These are phyloP conservation scores for Nudaria mundana DNA, from an alignment of 2,888 invertebrate species.

Conservation along the genomic window DNA sequence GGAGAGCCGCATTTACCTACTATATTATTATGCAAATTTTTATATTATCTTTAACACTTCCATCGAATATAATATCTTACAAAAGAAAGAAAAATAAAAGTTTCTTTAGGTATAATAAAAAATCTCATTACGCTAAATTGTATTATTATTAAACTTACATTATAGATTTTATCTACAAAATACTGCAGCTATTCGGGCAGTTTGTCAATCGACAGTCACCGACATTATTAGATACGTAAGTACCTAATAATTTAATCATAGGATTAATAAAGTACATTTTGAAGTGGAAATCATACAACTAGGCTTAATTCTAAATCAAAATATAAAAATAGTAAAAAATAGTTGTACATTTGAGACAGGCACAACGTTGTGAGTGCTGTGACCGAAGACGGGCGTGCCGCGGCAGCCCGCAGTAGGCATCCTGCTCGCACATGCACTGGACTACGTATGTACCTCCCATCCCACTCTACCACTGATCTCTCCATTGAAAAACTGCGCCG, in stretches of 20 bases:
- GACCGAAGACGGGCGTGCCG: conserved; percentile 40
- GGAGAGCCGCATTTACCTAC: conserved; percentile 84
- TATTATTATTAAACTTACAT: conserved; percentile 77
- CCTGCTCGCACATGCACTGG: conserved; percentile 32
- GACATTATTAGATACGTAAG: conserved; percentile 53
- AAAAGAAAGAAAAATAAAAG: conserved; percentile 79
- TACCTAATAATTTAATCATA: conserved; percentile 69
- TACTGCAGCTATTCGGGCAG: conserved; percentile 75
- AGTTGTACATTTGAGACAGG: conserved; percentile 71
- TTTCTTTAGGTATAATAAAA: conserved; percentile 79
- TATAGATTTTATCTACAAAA: conserved; percentile 81
- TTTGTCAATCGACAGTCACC: conserved; percentile 71
- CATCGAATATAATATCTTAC: conserved; percentile 81
- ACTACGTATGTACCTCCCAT: conserved; percentile 5
- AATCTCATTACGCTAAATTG: conserved; percentile 78
- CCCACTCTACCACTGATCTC: conserved; percentile 39
- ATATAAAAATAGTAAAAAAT: conserved; percentile 82
- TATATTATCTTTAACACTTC: conserved; percentile 83
- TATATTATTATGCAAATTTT: conserved; percentile 84
- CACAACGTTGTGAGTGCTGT: conserved; percentile 70
- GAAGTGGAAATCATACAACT: conserved; percentile 75
- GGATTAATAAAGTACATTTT: conserved; percentile 70
- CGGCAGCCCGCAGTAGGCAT: conserved; percentile 29
- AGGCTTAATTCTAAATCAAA: conserved; percentile 80
- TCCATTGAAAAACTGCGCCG: conserved; percentile 74